Evolutionary conservation across 2,888 invertebrate species (phyloP), one percentile per base, ranked within the genome.

Genomic region (Charanyca ferruginea): DNA sequence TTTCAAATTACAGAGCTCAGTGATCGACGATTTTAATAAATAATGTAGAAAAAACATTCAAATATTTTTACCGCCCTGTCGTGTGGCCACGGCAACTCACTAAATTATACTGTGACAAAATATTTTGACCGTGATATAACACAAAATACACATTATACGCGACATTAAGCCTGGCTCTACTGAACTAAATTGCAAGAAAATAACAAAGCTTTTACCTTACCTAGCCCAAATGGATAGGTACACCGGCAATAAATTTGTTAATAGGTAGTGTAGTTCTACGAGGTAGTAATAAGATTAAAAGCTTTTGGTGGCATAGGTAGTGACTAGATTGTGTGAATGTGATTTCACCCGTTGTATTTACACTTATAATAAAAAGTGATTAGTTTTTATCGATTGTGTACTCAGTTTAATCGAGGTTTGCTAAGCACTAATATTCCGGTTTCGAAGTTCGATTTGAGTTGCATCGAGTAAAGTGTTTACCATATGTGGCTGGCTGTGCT

Each of bases 51-150:
- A 47, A 58, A 66, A 55, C 55, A 59, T 75, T 70, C 35, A 75
- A 77, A 59, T 67, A 67, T 57, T 80, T 80, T 67, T 63, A 72
- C 65, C 47, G 28, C 32, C 62, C 66, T 83, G 83, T 83, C 91
- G 91, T 92, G 90, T 88, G 84, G 77, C 83, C 90, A 77, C 89
- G 83, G 78, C 89, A 87, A 83, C 85, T 79, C 84, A 84, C 86
- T 68, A 88, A 88, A 88, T 88, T 80, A 85, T 68, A 92, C 92
- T 90, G 90, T 89, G 83, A 89, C 87, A 87, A 88, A 84, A 87
- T 84, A 84, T 80, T 86, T 85, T 72, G 73, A 79, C 72, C 79
- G 79, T 81, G 75, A 80, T 79, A 73, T 75, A 63, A 77, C 75
- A 77, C 68, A 74, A 79, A 79, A 78, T 74, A 74, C 49, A 64